These are phyloP conservation scores for Copidosoma aretas DNA, from an alignment of 2,888 invertebrate genomes.

Conservation along the genomic window DNA sequence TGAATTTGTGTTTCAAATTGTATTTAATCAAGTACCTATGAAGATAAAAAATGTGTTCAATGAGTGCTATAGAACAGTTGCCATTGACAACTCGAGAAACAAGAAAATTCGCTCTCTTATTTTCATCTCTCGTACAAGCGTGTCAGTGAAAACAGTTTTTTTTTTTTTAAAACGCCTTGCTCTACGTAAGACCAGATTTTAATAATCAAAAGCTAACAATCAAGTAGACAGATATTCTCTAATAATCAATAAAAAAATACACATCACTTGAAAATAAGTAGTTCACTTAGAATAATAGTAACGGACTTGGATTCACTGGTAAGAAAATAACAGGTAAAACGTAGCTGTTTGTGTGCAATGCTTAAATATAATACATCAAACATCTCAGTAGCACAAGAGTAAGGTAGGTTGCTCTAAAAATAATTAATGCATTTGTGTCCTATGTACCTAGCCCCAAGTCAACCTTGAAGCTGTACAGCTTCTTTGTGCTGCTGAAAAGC, in stretches of 20 bases:
- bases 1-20: too few species aligned
- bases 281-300: neutral
- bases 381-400: constrained; percentile 27
- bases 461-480: constrained; percentile 30
- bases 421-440: constrained; percentile 37
- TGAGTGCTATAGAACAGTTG: neutral
- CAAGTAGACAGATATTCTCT: too few species aligned
- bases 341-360: constrained; percentile 14
- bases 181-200: too few species aligned
- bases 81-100: neutral
- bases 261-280: too few species aligned
- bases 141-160: too few species aligned
- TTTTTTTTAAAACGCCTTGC: too few species aligned
- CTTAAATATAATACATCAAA: constrained; percentile 38
- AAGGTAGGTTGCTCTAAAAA: constrained; percentile 39
- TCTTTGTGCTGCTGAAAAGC: constrained; percentile 23
- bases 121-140: too few species aligned
- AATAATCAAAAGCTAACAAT: too few species aligned
- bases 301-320: neutral
- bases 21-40: too few species aligned
- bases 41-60: too few species aligned
- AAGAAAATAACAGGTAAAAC: constrained; percentile 18
- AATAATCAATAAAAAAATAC: too few species aligned
- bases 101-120: neutral
- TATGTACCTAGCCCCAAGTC: constrained; percentile 27